Evolutionary conservation across 2,888 invertebrate genomes (phyloP).

Genomic region (Notocelia uddmanniana): DNA sequence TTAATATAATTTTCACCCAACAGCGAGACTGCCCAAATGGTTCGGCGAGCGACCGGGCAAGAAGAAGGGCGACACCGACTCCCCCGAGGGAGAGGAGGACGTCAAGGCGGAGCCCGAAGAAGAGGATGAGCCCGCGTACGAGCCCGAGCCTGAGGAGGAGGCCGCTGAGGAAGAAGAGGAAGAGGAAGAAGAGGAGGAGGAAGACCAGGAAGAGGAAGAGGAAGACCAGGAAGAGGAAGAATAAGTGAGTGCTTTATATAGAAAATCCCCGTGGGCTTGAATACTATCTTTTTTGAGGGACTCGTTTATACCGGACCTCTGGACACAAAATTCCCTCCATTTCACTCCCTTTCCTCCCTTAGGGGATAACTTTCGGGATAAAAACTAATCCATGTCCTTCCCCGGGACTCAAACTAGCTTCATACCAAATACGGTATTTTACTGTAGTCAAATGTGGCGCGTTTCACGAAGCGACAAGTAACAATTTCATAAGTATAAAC

Average conservation of each 20-base stretch:
- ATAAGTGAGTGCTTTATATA: conserved; percentile 63
- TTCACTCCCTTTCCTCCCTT: no score
- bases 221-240: conserved; percentile 87
- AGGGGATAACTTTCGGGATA: no score
- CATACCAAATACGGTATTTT: no score
- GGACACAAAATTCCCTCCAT: no score
- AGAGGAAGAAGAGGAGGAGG: conserved; percentile 91
- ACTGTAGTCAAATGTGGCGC: no score
- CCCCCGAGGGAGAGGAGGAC: conserved; percentile 96
- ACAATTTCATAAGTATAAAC: no score
- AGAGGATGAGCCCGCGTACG: conserved; percentile 87
- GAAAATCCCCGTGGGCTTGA: no score
- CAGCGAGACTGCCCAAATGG: conserved; percentile 97
- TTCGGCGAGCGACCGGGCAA: conserved; percentile 98
- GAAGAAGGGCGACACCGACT: conserved; percentile 94
- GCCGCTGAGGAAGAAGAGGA: conserved; percentile 91
- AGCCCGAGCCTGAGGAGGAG: conserved; percentile 90
- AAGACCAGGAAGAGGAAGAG: conserved; percentile 89
- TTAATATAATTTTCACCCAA: conserved; percentile 37
- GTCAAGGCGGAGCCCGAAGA: conserved; percentile 91
- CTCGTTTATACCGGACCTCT: no score
- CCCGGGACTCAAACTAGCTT: no score
- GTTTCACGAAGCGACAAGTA: no score
- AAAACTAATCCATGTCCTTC: no score
- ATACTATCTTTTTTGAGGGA: no score